Evolutionary conservation across 2,113 vertebrate genomes (phyloP).

Genomic region (Corythornis madagascariensis): DNA sequence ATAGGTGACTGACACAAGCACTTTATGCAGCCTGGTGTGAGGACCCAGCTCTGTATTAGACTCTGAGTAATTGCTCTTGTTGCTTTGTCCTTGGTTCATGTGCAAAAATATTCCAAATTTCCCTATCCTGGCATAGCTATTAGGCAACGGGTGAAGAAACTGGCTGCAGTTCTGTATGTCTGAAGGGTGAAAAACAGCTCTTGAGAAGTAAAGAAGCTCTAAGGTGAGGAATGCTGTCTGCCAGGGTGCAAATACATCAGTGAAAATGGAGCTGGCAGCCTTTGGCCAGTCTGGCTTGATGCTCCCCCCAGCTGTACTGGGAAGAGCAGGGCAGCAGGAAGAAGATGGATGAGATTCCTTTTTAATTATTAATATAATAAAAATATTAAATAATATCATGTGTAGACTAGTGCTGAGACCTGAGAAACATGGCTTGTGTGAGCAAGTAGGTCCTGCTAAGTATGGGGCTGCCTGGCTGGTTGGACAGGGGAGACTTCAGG

Average conservation of each 20-base stretch:
- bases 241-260: background rate
- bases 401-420: background rate
- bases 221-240: slow-evolving; percentile 5
- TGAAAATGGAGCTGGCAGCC: background rate
- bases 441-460: background rate
- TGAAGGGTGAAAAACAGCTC: background rate
- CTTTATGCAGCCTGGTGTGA: background rate
- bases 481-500: background rate
- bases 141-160: background rate
- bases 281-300: background rate
- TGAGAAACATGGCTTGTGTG: background rate
- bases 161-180: background rate
- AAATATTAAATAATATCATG: background rate
- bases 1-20: background rate
- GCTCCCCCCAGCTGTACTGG: background rate
- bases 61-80: background rate
- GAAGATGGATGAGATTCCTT: background rate
- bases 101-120: background rate
- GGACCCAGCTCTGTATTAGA: background rate
- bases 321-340: background rate
- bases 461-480: background rate
- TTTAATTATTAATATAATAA: background rate
- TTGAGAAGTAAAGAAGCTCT: background rate
- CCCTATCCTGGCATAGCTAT: background rate
- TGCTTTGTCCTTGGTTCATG: background rate